Evolutionary conservation across 2,797 vertebrate genomes (phyloP).

Genomic region (Distichodus sexfasciatus): DNA sequence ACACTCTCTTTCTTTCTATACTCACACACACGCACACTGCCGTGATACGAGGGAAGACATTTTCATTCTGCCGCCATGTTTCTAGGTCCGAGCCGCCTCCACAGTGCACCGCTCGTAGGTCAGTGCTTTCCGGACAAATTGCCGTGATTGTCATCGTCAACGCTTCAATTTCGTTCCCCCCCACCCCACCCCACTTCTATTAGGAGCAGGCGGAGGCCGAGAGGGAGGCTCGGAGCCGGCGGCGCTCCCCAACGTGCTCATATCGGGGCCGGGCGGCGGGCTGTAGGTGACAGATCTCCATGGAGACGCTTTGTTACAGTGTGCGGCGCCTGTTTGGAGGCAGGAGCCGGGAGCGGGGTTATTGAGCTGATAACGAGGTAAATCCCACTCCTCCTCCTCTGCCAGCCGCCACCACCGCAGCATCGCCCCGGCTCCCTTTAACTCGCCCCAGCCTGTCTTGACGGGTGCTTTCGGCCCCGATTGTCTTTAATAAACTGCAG

Average conservation of each 20-base stretch:
- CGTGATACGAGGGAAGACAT: conserved; percentile 12
- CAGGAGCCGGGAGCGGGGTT: conserved; percentile 82
- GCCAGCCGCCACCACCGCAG: conserved; percentile 77
- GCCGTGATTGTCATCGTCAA: conserved; percentile 48
- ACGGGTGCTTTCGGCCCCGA: conserved; percentile 68
- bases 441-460: conserved; percentile 61
- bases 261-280: conserved; percentile 82
- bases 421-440: conserved; percentile 50
- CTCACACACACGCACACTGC: not conserved
- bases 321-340: conserved; percentile 33
- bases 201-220: conserved; percentile 32
- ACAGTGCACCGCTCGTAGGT: conserved; percentile 36
- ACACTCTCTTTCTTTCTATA: not conserved
- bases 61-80: conserved; percentile 31
- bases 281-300: conserved; percentile 87
- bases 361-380: conserved; percentile 92
- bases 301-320: conserved; percentile 79
- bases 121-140: conserved; percentile 53
- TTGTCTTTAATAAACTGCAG: conserved; percentile 72
- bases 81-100: conserved; percentile 17
- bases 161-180: conserved; percentile 50
- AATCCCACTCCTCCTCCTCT: conserved; percentile 80
- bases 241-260: conserved; percentile 75
- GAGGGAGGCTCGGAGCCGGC: conserved; percentile 69
- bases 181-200: too few species aligned